Base-by-base conservation (phyloP, 2,797 vertebrate genomes). In the Acomys russatus region DNA sequence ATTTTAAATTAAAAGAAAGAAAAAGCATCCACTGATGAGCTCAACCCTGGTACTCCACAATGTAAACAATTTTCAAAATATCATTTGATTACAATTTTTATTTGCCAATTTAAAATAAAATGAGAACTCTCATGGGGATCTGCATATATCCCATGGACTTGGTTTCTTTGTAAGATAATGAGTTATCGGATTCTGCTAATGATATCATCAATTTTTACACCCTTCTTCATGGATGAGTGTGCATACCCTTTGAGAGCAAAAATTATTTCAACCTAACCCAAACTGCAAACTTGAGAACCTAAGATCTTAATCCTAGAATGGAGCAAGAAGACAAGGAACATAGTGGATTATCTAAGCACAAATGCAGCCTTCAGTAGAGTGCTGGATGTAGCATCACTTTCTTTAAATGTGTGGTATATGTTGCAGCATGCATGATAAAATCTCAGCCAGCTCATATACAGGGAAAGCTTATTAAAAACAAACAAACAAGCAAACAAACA, bases 301-400 rank as follows among this genome's bases (percentile, higher is more conserved):
- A 93, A 59, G 82, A 44, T 59, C 56, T 59, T 59, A 59, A 59
- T 61, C 84, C 64, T 87, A 56, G 79, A 96, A 84, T 11, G 15
- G 1, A 77, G 80, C 6, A 6, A 92, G 35, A 88, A 88, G 3
- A 77, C 0, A 54, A 35, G 38, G 12, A 68, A 92, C 15, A 44
- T 6, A 51, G 33, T n/a, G 28, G 33, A n/a, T 59, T 49, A 59
- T 6, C 25, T 78, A 49, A 84, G 33, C 51, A 9, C 23, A 5
- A 54, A 9, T 1, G 4, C 14, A 70, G 54, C 49, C 20, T 93
- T 90, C 6, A 9, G 0, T 61, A 15, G 12, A 23, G 17, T 20
- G 70, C 7, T 22, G 59, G 30, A 25, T 61, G 64, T 0, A 91
- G n/a, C 30, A 15, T 96, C 33, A 10, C 4, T 44, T 90, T 92